Conservation (phyloP, 2,888 invertebrate species). For the Pecten maximus region DNA sequence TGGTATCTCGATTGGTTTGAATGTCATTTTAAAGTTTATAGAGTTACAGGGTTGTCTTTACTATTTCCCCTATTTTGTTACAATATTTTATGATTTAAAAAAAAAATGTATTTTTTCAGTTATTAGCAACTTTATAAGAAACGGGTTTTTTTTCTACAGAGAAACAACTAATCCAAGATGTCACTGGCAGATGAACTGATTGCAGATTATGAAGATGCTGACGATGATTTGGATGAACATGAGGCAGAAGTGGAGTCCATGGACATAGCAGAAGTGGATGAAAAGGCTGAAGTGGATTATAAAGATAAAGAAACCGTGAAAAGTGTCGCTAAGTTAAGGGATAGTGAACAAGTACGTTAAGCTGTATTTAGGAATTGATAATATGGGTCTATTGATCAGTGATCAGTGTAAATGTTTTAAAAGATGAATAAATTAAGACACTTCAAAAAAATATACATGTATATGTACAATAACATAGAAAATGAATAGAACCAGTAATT, state of each 20-base stretch:
- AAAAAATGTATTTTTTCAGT: too few species aligned
- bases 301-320: conserved; percentile 86
- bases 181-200: conserved; percentile 98
- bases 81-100: too few species aligned
- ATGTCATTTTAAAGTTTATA: too few species aligned
- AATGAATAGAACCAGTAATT: too few species aligned
- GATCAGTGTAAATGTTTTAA: too few species aligned
- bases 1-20: too few species aligned
- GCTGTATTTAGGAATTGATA: too few species aligned
- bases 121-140: too few species aligned
- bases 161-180: conserved; percentile 85
- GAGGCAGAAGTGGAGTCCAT: conserved; percentile 84
- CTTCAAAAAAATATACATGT: background rate
- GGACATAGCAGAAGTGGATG: conserved; percentile 89
- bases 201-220: conserved; percentile 96
- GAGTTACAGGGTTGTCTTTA: too few species aligned
- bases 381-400: too few species aligned
- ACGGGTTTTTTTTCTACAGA: background rate
- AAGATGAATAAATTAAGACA: background rate
- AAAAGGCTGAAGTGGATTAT: conserved; percentile 70
- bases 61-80: too few species aligned
- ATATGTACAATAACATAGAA: too few species aligned
- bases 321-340: conserved; percentile 93
- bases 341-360: conserved; percentile 88
- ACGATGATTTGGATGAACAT: conserved; percentile 71